These are phyloP conservation scores for Hemithea aestivaria DNA, from an alignment of 2,888 invertebrate genomes.

Conservation along the genomic window DNA sequence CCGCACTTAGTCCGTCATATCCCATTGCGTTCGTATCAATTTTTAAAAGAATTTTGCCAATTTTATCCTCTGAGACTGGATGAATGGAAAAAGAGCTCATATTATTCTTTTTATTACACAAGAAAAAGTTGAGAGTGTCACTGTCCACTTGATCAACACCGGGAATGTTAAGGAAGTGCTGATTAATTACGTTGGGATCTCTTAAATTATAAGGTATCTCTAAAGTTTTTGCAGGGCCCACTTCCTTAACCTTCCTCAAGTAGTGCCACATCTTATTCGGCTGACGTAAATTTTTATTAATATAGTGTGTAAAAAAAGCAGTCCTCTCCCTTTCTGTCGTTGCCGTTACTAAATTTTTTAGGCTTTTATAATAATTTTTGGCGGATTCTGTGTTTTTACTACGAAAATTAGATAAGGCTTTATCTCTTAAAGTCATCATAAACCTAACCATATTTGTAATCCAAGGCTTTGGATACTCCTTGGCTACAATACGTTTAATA, in stretches of 20 bases:
- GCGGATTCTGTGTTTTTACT: not conserved
- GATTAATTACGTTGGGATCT: not conserved
- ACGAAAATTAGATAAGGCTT: not conserved
- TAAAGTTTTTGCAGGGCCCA: not conserved
- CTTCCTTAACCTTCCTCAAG: not conserved
- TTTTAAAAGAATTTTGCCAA: not conserved
- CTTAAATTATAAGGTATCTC: not conserved
- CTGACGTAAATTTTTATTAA: conserved; percentile 1
- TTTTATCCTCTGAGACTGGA: not conserved
- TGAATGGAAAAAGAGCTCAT: not conserved
- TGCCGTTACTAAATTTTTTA: conserved; percentile 1
- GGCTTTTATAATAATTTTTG: conserved; percentile 1
- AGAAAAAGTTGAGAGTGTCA: not conserved
- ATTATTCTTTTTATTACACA: not conserved
- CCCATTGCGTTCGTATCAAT: not conserved
- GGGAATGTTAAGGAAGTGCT: not conserved
- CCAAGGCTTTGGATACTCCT: conserved; percentile 1
- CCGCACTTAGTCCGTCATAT: not conserved
- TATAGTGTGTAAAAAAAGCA: conserved; percentile 3
- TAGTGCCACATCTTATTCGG: conserved; percentile 2
- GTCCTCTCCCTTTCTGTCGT: not conserved
- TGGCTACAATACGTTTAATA: not conserved
- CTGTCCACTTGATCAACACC: conserved; percentile 4
- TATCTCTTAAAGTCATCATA: conserved; percentile 1
- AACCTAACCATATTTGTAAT: conserved; percentile 1